phyloP scores from a whole-genome alignment of 2,888 invertebrate species.

The Chorisops tibialis region DNA sequence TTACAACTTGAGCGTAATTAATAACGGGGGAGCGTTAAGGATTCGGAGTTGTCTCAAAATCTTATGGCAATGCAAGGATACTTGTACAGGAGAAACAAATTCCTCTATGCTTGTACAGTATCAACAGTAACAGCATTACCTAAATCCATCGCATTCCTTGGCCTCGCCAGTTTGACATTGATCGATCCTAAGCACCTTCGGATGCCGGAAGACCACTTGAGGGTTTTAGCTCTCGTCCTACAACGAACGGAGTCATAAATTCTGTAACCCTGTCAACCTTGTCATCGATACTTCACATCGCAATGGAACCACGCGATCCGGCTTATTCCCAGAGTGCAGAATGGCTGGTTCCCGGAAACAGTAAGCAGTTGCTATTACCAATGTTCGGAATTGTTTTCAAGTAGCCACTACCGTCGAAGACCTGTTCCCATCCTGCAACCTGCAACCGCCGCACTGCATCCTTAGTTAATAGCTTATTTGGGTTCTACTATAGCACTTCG shows the following conservation, averaged over 20 bases:
- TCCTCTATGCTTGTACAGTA: no score
- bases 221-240: not conserved
- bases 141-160: constrained; percentile 8
- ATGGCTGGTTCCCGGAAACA: not conserved
- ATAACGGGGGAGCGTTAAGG: no score
- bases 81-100: no score
- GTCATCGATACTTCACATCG: constrained; percentile 14
- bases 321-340: not conserved
- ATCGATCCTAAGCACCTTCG: constrained; percentile 5
- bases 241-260: constrained; percentile 3
- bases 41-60: no score
- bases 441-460: no score
- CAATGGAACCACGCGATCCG: constrained; percentile 12
- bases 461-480: no score
- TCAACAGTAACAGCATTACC: not conserved
- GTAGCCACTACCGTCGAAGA: no score
- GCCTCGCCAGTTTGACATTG: constrained; percentile 7
- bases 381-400: not conserved
- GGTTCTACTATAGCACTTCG: not conserved
- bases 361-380: not conserved
- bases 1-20: no score
- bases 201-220: not conserved
- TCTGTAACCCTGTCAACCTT: constrained; percentile 19
- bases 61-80: no score
- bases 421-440: no score